Evolutionary conservation across 1,140 invertebrate genomes (phyloP), one percentile per base, ranked within the genome.

Genomic region (Parapsyche elsis): DNA sequence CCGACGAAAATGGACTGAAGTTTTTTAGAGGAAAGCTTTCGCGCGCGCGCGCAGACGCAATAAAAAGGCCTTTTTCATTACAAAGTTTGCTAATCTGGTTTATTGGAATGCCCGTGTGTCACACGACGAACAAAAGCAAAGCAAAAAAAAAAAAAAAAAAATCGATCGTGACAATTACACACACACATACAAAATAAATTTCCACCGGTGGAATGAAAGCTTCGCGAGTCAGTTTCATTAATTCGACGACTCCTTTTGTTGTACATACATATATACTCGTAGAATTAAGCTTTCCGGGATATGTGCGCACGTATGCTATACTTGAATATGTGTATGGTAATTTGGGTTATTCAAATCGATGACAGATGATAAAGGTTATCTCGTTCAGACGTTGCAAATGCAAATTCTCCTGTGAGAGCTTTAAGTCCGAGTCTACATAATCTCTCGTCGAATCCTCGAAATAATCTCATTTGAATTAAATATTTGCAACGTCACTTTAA

Each of bases 61-160:
- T 49, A 75, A 75, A 53, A 75, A 53, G 71, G 12, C 75, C 75
- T 77, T 77, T 77, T 77, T 77, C 75, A 77, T 77, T 77, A 77
- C 57, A 77, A 77, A 77, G 57, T 77, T 77, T 77, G 24, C 75
- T 77, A 77, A 77, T 77, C 75, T 77, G 75, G 57, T 77, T 77
- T 77, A 77, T 77, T 59, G 75, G 75, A 64, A 77, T 67, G 73
- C 73, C 45, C 73, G 73, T 75, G 49, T 75, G 73, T 75, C 46
- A 57, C 73, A 75, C 49, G 9, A 14, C 44, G 46, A 23, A 75
- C 73, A 75, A 75, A 74, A 57, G 73, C 16, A 24, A 38, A 49
- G 4, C 30, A 38, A 38, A 38, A 7, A 4, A 38, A 38, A 38
- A 4, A 38, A 38, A 38, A n/a, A 2, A 4, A 57, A 21, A 73